phyloP scores from a whole-genome alignment of 2,888 invertebrate species.

The Drosophila anomelani region DNA sequence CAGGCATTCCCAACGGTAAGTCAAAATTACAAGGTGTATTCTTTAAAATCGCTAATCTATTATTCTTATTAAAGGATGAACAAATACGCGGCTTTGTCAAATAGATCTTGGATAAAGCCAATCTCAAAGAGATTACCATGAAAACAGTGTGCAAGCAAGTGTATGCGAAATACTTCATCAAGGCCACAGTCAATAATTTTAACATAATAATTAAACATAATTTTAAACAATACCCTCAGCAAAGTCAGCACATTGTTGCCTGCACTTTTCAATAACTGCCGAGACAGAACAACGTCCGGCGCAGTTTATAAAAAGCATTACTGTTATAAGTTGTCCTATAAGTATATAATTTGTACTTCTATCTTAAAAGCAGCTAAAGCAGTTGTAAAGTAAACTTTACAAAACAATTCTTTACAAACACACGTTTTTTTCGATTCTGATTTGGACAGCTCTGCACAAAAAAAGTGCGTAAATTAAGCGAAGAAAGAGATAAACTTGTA shows the following conservation, averaged over 20 bases:
- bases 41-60: not conserved
- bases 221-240: conserved; percentile 44
- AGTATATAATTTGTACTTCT: conserved; percentile 72
- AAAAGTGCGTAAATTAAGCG: conserved; percentile 63
- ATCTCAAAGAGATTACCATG: conserved; percentile 96
- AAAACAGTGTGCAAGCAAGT: conserved; percentile 96
- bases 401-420: conserved; percentile 51
- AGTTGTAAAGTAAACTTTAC: too few relatives aligned
- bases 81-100: conserved; percentile 94
- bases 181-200: conserved; percentile 92
- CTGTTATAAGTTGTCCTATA: conserved; percentile 72
- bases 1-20: conserved; percentile 89
- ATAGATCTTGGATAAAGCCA: conserved; percentile 93
- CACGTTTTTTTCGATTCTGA: conserved; percentile 43
- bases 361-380: conserved; percentile 20
- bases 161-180: conserved; percentile 96
- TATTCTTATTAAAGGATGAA: conserved; percentile 88
- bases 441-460: conserved; percentile 58
- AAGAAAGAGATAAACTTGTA: conserved; percentile 50
- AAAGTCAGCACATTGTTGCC: conserved; percentile 46
- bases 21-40: conserved; percentile 14
- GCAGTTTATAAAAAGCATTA: conserved; percentile 38
- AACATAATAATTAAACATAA: not conserved
- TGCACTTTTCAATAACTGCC: conserved; percentile 62
- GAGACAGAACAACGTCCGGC: conserved; percentile 33